Base-by-base conservation (phyloP, 1,140 invertebrate species). In the Hypothenemus hampei region DNA sequence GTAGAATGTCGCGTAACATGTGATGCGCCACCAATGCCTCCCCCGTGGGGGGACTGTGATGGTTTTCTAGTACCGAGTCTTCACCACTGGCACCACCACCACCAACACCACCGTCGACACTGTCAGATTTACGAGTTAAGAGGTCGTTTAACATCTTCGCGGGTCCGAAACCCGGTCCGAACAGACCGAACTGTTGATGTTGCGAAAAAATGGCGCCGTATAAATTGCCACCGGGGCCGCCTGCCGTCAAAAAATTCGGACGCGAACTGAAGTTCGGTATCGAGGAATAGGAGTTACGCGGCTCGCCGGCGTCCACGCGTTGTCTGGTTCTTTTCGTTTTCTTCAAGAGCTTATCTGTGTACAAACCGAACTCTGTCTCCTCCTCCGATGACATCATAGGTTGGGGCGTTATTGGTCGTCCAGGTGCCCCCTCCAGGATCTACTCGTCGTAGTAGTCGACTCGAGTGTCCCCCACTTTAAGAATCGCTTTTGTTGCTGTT, bases 361-460 rank as follows among this genome's bases (percentile, higher is more conserved):
- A 90, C 84, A 89, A 85, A 80, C 85, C 86, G 82, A 87, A 88
- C 59, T 71, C 70, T 78, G 84, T 85, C 81, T 90, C 87, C 87
- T 90, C 87, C 84, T 90, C 88, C 84, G 87, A 90, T 90, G 88
- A 91, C 87, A 91, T 91, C 87, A 90, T 89, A 87, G 83, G 86
- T 83, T 77, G 74, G 66, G 72, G 75, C 77, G 75, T 77, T 78
- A 83, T 83, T 84, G 81, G 82, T 77, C 78, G 73, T 64, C 62
- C 69, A 65, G 64, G 58, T 65, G 60, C 69, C 70, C 69, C 70
- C 69, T 68, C 69, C 68, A 72, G 68, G 66, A 60, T n/a, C n/a
- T n/a, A n/a, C n/a, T n/a, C n/a, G n/a, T n/a, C n/a, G n/a, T n/a
- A n/a, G n/a, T n/a, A n/a, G n/a, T n/a, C n/a, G n/a, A 59, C 35